A percentile compares a stretch with the other conserved stretches of the same genome.
Evolutionary conservation across 2,113 vertebrate species (phyloP).

Genomic region (Rhabdomys dilectus): DNA sequence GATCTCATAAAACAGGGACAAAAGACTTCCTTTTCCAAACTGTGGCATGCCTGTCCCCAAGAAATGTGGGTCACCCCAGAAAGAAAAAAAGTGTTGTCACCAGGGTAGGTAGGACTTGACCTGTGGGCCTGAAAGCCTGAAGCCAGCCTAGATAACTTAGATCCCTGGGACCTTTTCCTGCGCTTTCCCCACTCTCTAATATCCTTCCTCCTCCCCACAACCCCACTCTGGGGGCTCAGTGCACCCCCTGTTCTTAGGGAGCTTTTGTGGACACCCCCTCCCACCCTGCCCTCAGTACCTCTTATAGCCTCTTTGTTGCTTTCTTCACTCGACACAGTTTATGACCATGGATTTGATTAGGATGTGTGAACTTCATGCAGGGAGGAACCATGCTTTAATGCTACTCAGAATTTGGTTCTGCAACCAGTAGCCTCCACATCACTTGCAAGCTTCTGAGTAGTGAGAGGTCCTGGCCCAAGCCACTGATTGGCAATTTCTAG

Average conservation of each 20-base stretch:
- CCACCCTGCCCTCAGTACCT: not conserved
- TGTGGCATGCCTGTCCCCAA: not conserved
- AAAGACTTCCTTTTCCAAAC: not conserved
- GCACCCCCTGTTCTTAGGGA: not conserved
- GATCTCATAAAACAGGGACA: not conserved
- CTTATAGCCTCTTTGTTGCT: not conserved
- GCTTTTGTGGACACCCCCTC: not conserved
- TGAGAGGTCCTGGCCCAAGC: not conserved
- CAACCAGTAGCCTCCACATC: not conserved
- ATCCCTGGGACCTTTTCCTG: not conserved
- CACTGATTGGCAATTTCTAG: no score
- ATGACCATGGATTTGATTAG: no score
- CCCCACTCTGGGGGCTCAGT: not conserved
- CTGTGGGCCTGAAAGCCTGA: not conserved
- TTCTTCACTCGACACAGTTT: not conserved
- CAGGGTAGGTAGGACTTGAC: not conserved
- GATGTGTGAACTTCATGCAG: not conserved
- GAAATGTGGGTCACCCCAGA: not conserved
- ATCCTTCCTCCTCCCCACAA: not conserved
- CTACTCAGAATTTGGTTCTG: not conserved
- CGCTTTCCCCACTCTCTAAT: not conserved
- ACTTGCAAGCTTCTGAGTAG: not conserved
- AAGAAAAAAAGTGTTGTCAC: not conserved
- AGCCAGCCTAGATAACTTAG: not conserved
- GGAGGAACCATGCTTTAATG: fast-evolving